A percentile compares a stretch with the other conserved stretches of the same genome.
Evolutionary conservation across 2,797 vertebrate genomes (phyloP).

Genomic region (Etheostoma nigrum): DNA sequence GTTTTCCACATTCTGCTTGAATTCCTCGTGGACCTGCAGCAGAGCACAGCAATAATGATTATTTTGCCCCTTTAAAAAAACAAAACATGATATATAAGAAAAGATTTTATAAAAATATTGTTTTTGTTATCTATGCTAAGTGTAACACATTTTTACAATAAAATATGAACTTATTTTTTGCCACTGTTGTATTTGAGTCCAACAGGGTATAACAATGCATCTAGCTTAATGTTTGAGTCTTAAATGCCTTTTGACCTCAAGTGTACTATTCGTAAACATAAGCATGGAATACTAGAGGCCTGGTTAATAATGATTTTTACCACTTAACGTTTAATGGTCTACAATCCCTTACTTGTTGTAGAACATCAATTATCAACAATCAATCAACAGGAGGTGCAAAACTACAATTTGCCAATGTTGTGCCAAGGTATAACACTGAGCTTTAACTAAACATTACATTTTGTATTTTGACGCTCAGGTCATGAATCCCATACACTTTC

Average conservation of each 20-base stretch:
- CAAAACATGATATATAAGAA: not conserved
- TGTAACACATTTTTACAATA: not conserved
- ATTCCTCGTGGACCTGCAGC: slow-evolving; percentile 94
- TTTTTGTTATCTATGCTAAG: not conserved
- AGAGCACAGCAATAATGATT: slow-evolving; percentile 3
- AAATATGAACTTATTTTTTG: not conserved
- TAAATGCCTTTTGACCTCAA: not conserved
- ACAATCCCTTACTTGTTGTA: not conserved
- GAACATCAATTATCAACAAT: not conserved
- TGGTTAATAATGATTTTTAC: not conserved
- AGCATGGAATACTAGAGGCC: not conserved
- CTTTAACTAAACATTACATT: not conserved
- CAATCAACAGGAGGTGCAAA: no score
- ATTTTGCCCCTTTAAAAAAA: not conserved
- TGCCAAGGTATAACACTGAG: not conserved
- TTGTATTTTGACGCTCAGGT: no score
- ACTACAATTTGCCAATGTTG: not conserved
- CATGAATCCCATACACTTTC: no score
- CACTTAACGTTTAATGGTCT: not conserved
- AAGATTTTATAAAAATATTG: not conserved
- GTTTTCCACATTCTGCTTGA: slow-evolving; percentile 97
- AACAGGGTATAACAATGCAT: not conserved
- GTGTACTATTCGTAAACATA: not conserved
- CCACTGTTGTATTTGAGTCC: not conserved
- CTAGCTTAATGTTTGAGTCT: not conserved